Percentiles rank a stretch among this genome's conserved stretches.
Evolutionary conservation across 2,797 vertebrate species (phyloP).

Genomic region (Phoebastria nigripes): DNA sequence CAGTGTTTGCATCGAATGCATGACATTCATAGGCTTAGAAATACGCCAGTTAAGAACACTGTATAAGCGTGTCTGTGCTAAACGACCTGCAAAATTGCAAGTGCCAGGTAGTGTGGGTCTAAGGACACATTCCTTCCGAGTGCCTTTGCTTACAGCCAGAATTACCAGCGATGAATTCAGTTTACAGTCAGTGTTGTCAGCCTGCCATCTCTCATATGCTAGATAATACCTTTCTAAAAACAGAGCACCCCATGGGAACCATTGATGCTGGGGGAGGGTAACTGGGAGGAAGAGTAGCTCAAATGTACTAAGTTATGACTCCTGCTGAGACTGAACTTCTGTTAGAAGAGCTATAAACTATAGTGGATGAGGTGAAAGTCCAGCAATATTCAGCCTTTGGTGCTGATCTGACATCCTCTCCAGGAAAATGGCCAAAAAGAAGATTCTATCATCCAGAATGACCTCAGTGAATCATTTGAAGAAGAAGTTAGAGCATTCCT

Average conservation of each 20-base stretch:
- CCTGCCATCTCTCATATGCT: neutral
- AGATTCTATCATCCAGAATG: slow-evolving; percentile 8
- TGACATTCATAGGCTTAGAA: neutral
- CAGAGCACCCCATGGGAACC: neutral
- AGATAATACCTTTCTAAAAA: neutral
- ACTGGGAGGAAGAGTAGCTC: neutral
- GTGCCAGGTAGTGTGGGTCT: neutral
- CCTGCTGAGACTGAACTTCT: neutral
- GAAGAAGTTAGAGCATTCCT: slow-evolving; percentile 86
- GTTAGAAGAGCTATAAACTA: neutral
- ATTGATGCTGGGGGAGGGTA: neutral
- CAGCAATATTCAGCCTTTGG: neutral
- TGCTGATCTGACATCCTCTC: neutral
- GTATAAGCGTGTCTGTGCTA: neutral
- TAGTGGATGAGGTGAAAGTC: neutral
- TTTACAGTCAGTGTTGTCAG: neutral
- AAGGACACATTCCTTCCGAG: neutral
- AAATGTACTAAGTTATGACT: neutral
- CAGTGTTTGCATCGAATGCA: neutral
- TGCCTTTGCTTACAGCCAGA: neutral
- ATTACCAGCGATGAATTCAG: neutral
- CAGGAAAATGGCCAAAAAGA: slow-evolving; percentile 76
- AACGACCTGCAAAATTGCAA: neutral
- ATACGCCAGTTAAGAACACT: neutral
- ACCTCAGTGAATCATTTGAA: slow-evolving; percentile 74